These are phyloP conservation scores for Periophthalmodon schlosseri DNA, from an alignment of 2,113 vertebrate species.

Conservation along the genomic window DNA sequence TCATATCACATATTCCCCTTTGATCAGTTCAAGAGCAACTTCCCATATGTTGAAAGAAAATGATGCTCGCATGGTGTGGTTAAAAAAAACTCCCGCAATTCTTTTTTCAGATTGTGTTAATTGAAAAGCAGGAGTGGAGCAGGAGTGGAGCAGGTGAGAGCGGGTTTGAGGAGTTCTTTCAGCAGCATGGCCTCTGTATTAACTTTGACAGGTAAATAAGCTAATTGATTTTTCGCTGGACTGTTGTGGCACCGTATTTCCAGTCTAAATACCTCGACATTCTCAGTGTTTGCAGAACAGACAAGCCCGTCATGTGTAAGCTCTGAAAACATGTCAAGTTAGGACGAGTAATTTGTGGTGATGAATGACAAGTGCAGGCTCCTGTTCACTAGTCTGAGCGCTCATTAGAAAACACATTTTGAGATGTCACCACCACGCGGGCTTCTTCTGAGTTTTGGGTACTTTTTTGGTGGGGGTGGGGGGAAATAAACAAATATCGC, in stretches of 20 bases:
- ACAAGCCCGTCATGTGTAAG: slow-evolving; percentile 75
- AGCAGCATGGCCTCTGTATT: slow-evolving; percentile 59
- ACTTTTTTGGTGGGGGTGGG: slow-evolving; percentile 69
- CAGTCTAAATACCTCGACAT: slow-evolving; percentile 56
- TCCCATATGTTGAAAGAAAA: slow-evolving; percentile 25
- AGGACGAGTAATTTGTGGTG: slow-evolving; percentile 79
- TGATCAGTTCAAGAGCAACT: slow-evolving; percentile 39
- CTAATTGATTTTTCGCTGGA: slow-evolving; percentile 78
- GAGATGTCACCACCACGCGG: slow-evolving; percentile 71
- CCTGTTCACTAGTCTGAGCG: slow-evolving; percentile 74
- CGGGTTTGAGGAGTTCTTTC: slow-evolving; percentile 68
- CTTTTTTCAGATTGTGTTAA: slow-evolving; percentile 65
- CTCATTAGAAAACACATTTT: slow-evolving; percentile 84
- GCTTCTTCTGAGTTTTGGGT: slow-evolving; percentile 70
- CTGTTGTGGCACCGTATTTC: slow-evolving; percentile 63
- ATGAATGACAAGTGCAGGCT: slow-evolving; percentile 82
- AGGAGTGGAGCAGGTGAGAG: slow-evolving; percentile 67
- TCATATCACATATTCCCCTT: slow-evolving; percentile 39
- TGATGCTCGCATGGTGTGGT: slow-evolving; percentile 16
- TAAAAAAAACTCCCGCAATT: slow-evolving; percentile 36
- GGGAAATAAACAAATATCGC: slow-evolving; percentile 77
- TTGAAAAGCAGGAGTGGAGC: slow-evolving; percentile 63
- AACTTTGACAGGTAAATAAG: slow-evolving; percentile 80
- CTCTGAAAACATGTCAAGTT: slow-evolving; percentile 76
- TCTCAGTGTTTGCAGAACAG: slow-evolving; percentile 75